Conservation (phyloP, 1,140 invertebrate species). For the Drosophila obscura region DNA sequence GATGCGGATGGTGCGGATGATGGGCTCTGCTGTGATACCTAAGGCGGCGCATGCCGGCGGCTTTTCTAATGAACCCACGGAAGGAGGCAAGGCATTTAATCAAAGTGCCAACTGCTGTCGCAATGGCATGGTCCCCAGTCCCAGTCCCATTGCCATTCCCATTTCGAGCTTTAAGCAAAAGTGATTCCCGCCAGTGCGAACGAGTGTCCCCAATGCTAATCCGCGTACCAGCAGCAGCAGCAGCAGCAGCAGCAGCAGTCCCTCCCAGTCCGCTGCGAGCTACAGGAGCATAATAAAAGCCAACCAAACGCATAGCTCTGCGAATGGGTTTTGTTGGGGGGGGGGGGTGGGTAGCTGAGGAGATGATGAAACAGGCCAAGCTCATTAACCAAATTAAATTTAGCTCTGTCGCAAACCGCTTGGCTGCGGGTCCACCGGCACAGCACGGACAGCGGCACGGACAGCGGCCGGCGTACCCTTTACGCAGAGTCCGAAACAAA, state of each 20-base stretch:
- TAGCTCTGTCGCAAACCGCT: conserved; percentile 45
- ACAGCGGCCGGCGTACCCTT: conserved; percentile 29
- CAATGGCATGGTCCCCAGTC: conserved; percentile 10
- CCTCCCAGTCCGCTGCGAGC: no score
- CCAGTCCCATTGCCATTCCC: conserved; percentile 5
- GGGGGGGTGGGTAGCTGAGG: not conserved
- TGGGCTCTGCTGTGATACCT: no score
- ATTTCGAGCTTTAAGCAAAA: not conserved
- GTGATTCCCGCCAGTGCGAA: no score
- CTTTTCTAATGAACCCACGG: no score
- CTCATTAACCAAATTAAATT: conserved; percentile 80
- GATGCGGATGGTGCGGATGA: no score
- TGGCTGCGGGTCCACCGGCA: conserved; percentile 5
- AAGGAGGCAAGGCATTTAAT: conserved; percentile 21
- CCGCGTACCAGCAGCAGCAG: not conserved
- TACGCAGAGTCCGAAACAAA: conserved; percentile 52
- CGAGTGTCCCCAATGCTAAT: conserved; percentile 8
- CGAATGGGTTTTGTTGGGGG: conserved; percentile 8
- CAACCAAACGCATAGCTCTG: conserved; percentile 9
- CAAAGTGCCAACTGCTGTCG: conserved; percentile 1
- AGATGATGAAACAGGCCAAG: conserved; percentile 52
- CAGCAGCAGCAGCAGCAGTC: conserved; percentile 1
- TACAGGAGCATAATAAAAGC: conserved; percentile 16
- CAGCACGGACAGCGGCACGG: conserved; percentile 28
- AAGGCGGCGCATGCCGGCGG: no score